Percentiles rank a stretch among this genome's conserved stretches.
These are phyloP conservation scores for Hypotaenidia okinawae DNA, from an alignment of 2,797 vertebrate genomes.

Conservation along the genomic window DNA sequence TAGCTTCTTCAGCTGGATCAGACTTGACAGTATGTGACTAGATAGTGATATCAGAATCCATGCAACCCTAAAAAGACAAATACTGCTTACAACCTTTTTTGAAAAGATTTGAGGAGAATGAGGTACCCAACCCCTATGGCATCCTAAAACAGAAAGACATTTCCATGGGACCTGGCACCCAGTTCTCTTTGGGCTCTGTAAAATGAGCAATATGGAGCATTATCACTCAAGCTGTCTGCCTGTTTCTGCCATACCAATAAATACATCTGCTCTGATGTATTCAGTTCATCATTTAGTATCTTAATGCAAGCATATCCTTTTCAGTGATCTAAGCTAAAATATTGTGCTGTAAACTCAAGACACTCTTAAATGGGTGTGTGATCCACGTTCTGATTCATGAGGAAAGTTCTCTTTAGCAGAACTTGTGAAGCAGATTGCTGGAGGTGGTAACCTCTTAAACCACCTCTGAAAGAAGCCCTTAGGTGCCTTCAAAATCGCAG, in stretches of 20 bases:
- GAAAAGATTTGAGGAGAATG: neutral
- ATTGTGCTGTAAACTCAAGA: neutral
- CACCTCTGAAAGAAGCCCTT: neutral
- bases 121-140: neutral
- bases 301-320: neutral
- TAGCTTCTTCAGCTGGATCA: neutral
- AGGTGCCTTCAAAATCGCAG: neutral
- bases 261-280: neutral
- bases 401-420: neutral
- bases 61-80: neutral
- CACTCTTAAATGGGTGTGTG: neutral
- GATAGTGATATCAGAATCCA: neutral
- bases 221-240: neutral
- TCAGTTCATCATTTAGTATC: neutral
- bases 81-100: neutral
- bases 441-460: neutral
- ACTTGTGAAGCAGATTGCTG: rapidly evolving
- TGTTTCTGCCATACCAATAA: neutral
- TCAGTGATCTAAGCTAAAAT: neutral
- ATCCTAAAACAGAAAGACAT: neutral
- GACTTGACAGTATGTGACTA: neutral
- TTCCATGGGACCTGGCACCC: neutral
- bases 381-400: neutral
- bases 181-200: neutral
- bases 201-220: neutral